A percentile compares a stretch with the other conserved stretches of the same genome.
Conservation (phyloP, 2,797 vertebrate species). For the Ammospiza maritima region DNA sequence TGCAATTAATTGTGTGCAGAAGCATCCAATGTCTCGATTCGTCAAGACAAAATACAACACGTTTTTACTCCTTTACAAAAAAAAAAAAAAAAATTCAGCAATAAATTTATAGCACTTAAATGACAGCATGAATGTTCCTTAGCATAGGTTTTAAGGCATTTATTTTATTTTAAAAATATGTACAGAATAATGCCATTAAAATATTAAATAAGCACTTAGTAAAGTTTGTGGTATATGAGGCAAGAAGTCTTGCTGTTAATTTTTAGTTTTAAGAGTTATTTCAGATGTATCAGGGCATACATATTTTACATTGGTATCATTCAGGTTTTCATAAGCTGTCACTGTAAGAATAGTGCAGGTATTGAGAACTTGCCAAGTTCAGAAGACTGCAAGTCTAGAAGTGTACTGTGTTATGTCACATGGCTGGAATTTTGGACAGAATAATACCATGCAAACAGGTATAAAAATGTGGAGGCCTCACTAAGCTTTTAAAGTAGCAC, state of each 20-base stretch:
- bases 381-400: slow-evolving; percentile 60
- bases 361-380: slow-evolving; percentile 5
- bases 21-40: background rate
- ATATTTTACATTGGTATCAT: background rate
- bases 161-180: background rate
- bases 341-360: background rate
- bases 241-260: background rate
- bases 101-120: background rate
- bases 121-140: background rate
- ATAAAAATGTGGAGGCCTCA: slow-evolving; percentile 37
- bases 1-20: background rate
- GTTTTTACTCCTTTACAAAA: background rate
- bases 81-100: background rate
- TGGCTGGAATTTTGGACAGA: slow-evolving; percentile 65
- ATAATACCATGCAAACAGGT: background rate
- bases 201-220: background rate
- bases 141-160: background rate
- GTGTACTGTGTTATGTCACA: slow-evolving; percentile 32
- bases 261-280: background rate
- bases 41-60: background rate
- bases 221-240: background rate
- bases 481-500: slow-evolving; percentile 57
- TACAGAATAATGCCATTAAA: background rate
- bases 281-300: background rate
- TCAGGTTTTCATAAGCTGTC: background rate